Base-by-base conservation (phyloP, 2,888 invertebrate genomes). In the Caenorhabditis sulstoni region DNA sequence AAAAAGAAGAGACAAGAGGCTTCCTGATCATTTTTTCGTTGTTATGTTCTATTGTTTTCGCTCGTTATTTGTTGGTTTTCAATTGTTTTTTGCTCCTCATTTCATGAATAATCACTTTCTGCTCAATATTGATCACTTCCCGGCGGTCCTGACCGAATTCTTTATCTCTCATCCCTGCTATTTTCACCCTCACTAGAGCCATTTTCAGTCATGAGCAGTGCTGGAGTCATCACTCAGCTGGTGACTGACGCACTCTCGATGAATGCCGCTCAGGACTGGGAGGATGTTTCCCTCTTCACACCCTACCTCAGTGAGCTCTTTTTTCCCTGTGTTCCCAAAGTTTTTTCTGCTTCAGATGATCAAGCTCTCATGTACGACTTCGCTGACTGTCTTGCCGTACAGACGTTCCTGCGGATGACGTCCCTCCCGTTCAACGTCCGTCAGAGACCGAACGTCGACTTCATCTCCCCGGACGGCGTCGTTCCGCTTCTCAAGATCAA, bases 291-390 rank as follows among this genome's bases (percentile, higher is more conserved):
- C 20, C 81, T 88, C 8, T 87, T 82, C 61, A 83, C 86, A 14
- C 86, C 87, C 11, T 87, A 83, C 68, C 81, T 85, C 57, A 81
- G 87, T 87, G 14, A 70, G 83, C 64, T 47, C 57, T 29, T 29
- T 7, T 29, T 29, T 7, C 29, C 4, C 29, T 29, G 3, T 7
- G 4, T 29, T 7, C 29, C 7, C 14, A 39, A 39, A 41, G 2
- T 18, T 57, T 20, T 12, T 57, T 23, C 22, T 7, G 35, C 86
- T 90, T n/a, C 87, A 92, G 95, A 94, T 37, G 96, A 96, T 88
- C 98, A 98, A 92, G 96, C 97, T 81, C 92, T 97, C 37, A 91
- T 98, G 57, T 95, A 96, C 2, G 97, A 98, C 90, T 95, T 95
- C 91, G 96, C 97, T 12, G 95, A 95, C 90, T 96, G 96, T 88